Base-by-base conservation (phyloP, 2,888 invertebrate species). In the Tipula helvola region DNA sequence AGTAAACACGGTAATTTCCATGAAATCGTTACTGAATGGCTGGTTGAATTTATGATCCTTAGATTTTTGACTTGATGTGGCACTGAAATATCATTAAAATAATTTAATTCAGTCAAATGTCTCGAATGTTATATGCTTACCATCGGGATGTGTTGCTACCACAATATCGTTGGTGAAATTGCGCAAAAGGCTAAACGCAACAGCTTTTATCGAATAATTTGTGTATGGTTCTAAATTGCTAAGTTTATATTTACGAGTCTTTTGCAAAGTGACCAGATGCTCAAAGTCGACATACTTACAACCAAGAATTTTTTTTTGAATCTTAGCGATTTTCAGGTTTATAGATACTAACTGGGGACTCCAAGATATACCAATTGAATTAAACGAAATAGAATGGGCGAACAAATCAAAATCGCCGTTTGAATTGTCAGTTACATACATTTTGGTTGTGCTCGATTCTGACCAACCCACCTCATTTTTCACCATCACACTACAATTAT, bases 1-100 rank as follows among this genome's bases (percentile, higher is more conserved):
- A 91, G 89, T 86, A 89, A 89, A 86, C 91, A 91, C 1, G 91
- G 91, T 44, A 90, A 87, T 5, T 87, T 88, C 91, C 91, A 91
- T 2, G 87, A 88, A 10, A 91, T 86, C 18, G 89, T 87, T n/a
- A 89, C 90, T 10, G 71, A 12, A 3, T 71, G 28, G 10, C 10
- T 71, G 71, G 28, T 71, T 28, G 10, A 8, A 18, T 71, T 71
- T 28, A 28, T 12, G 28, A 71, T 8, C 28, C 28, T 71, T 0
- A 71, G 71, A 71, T 71, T 8, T 71, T 4, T 10, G 0, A 71
- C 71, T 71, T 71, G 71, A 8, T 71, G 71, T 28, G 71, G 71
- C 3, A 71, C 71, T 71, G 28, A 57, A 57, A 57, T 44, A 16
- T 28, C 28, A 28, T 28, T 2, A 28, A 28, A 28, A 28, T 2